A percentile compares a stretch with the other conserved stretches of the same genome.
phyloP scores from a whole-genome alignment of 1,140 invertebrate genomes.

The Metopolophium dirhodum region DNA sequence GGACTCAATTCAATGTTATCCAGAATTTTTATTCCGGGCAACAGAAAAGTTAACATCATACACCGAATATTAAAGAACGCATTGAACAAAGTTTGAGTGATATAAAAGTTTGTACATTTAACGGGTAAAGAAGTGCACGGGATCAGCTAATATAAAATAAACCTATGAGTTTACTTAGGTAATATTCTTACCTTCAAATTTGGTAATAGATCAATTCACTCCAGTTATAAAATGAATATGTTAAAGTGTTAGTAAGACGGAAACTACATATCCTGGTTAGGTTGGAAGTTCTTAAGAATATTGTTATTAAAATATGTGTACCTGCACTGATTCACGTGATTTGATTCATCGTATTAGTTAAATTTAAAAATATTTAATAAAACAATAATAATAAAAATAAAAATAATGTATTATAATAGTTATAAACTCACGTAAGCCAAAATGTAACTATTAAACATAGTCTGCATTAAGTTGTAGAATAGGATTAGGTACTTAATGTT shows the following conservation, averaged over 20 bases:
- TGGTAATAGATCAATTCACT: neutral
- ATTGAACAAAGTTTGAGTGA: no score
- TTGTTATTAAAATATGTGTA: neutral
- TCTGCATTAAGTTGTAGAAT: slow-evolving; percentile 67
- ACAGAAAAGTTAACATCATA: no score
- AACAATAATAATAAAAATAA: neutral
- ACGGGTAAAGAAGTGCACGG: no score
- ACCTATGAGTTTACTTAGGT: neutral
- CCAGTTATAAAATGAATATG: neutral
- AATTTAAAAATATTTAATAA: neutral
- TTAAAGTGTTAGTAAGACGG: neutral
- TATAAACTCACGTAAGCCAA: slow-evolving; percentile 40
- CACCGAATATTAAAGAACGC: no score
- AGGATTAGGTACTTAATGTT: slow-evolving; percentile 66
- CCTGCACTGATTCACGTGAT: neutral
- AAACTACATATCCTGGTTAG: neutral
- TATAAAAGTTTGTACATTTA: no score
- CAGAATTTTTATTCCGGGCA: no score
- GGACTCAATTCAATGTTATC: no score
- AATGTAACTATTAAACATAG: slow-evolving; percentile 60
- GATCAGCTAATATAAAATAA: neutral
- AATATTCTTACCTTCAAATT: neutral
- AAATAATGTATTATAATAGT: neutral
- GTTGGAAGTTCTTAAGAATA: neutral
- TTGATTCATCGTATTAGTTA: neutral